A percentile compares a stretch with the other conserved stretches of the same genome.
phyloP scores from a whole-genome alignment of 1,140 invertebrate species.

The Phthorimaea operculella region DNA sequence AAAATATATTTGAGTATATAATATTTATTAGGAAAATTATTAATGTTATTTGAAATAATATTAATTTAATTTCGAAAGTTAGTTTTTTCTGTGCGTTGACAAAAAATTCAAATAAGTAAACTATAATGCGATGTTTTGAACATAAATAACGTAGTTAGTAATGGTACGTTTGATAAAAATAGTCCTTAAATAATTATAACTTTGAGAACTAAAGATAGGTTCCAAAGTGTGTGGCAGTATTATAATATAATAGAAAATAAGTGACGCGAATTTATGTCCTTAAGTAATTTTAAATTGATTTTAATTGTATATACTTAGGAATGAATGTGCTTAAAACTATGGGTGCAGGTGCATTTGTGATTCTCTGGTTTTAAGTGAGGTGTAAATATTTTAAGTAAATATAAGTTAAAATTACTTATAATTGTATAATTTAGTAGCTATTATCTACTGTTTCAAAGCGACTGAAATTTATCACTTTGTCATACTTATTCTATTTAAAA shows the following conservation, averaged over 20 bases:
- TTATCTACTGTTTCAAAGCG: slow-evolving; percentile 25
- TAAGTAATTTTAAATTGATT: slow-evolving; percentile 11
- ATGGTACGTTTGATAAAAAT: too few relatives aligned
- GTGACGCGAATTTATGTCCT: slow-evolving; percentile 3
- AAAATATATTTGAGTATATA: slow-evolving; percentile 24
- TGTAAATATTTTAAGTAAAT: slow-evolving; percentile 57
- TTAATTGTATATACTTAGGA: slow-evolving; percentile 53
- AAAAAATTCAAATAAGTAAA: too few relatives aligned
- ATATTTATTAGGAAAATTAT: slow-evolving; percentile 9
- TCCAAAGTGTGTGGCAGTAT: background rate
- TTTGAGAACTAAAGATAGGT: background rate
- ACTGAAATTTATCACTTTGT: slow-evolving; percentile 26
- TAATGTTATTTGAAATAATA: slow-evolving; percentile 2
- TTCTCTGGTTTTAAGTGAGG: slow-evolving; percentile 34
- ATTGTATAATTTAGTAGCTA: slow-evolving; percentile 34
- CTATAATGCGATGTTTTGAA: too few relatives aligned
- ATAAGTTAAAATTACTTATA: slow-evolving; percentile 16
- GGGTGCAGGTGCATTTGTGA: slow-evolving; percentile 36
- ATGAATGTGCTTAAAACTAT: slow-evolving; percentile 46
- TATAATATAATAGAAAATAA: background rate
- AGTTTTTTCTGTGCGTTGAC: too few relatives aligned
- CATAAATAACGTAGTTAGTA: too few relatives aligned
- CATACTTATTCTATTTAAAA: slow-evolving; percentile 5
- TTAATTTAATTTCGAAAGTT: background rate
- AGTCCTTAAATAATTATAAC: too few relatives aligned